phyloP scores from a whole-genome alignment of 2,888 invertebrate species.

The Pterostichus niger region DNA sequence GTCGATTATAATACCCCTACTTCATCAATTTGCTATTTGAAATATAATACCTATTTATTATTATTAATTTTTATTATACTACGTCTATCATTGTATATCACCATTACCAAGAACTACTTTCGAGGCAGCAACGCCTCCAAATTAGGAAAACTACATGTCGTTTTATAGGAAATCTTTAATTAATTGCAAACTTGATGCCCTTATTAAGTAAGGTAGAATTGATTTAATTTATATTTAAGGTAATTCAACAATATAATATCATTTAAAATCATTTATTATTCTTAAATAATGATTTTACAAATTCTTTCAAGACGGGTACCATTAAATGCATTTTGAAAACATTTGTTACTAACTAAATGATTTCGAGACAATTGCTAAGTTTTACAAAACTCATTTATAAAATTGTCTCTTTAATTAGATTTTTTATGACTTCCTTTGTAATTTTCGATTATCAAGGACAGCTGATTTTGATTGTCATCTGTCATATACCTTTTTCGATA shows the following conservation, averaged over 20 bases:
- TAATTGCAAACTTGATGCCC: slow-evolving; percentile 14
- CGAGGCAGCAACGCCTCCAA: neutral
- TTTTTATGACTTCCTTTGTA: neutral
- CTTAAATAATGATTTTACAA: neutral
- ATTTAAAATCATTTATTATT: neutral
- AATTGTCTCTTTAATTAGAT: neutral
- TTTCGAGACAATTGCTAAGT: too few species aligned
- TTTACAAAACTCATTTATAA: neutral
- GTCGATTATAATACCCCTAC: neutral
- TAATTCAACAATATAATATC: too few species aligned
- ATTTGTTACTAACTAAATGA: too few species aligned
- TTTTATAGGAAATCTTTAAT: slow-evolving; percentile 21
- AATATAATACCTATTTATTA: neutral
- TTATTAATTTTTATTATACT: too few species aligned
- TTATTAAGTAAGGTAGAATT: too few species aligned
- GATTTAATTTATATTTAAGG: too few species aligned
- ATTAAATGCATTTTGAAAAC: neutral
- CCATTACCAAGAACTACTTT: neutral
- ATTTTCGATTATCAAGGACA: neutral
- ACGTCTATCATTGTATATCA: neutral
- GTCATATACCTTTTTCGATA: neutral
- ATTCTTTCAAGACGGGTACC: neutral
- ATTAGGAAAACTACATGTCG: neutral
- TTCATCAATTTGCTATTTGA: neutral
- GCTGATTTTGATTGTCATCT: slow-evolving; percentile 3